phyloP scores from a whole-genome alignment of 2,113 vertebrate species.

The Connochaetes taurinus region DNA sequence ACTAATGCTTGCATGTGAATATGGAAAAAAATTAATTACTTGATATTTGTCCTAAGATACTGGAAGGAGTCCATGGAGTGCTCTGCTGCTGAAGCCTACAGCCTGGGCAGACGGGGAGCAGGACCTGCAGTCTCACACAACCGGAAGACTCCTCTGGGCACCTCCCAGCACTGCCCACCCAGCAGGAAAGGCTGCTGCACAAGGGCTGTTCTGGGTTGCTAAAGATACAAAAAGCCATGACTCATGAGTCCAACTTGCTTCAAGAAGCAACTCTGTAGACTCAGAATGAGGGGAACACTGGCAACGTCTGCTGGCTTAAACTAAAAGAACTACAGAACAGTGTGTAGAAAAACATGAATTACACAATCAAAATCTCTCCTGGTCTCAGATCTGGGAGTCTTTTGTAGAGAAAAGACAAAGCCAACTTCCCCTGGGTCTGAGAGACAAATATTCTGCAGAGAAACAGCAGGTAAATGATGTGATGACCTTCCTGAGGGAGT shows the following conservation, averaged over 20 bases:
- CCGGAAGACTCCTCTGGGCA: accelerated
- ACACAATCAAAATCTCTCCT: not conserved
- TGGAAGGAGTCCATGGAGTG: not conserved
- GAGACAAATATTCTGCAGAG: not conserved
- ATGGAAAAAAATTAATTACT: not conserved
- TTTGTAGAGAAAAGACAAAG: not conserved
- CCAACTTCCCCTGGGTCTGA: not conserved
- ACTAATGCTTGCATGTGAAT: not conserved
- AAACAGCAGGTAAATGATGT: not conserved
- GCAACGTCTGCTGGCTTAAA: not conserved
- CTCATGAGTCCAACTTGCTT: not conserved
- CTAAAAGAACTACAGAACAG: not conserved
- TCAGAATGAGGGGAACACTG: not conserved
- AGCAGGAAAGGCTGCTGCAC: not conserved
- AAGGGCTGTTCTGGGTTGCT: too few species aligned
- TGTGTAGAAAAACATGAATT: not conserved
- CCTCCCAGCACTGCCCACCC: not conserved
- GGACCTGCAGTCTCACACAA: accelerated
- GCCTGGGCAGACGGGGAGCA: not conserved
- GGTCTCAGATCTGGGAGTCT: not conserved
- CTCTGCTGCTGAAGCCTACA: not conserved
- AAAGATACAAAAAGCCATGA: not conserved
- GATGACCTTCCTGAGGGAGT: not conserved
- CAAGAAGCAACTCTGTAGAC: not conserved
- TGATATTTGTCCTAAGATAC: not conserved